These are phyloP conservation scores for Pogona vitticeps DNA, from an alignment of 2,113 vertebrate genomes.

Conservation along the genomic window DNA sequence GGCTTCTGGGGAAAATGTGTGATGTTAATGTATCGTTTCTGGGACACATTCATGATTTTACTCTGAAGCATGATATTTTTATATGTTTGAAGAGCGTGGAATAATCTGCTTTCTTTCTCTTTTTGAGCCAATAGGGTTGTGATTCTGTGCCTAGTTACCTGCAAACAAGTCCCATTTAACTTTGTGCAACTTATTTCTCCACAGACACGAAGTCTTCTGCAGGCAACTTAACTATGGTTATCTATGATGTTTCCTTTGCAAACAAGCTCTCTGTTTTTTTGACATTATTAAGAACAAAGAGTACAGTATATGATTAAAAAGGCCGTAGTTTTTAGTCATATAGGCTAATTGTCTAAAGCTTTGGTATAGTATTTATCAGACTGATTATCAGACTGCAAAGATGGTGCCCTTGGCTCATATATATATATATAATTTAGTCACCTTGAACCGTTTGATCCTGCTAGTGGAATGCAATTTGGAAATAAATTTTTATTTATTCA, in stretches of 20 bases:
- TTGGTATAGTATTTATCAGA: not conserved
- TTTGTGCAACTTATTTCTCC: not conserved
- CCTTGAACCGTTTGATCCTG: not conserved
- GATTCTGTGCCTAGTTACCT: not conserved
- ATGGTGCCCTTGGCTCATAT: not conserved
- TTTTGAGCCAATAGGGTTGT: not conserved
- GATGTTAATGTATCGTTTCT: too few species aligned
- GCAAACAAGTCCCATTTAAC: not conserved
- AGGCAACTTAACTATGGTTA: too few species aligned
- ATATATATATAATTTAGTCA: not conserved
- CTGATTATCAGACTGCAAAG: not conserved
- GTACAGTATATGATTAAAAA: not conserved
- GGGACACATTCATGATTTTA: not conserved
- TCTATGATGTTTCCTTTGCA: too few species aligned
- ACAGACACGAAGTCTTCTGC: not conserved
- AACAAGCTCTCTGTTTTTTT: rapidly evolving
- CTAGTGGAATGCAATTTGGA: not conserved
- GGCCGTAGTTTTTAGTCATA: not conserved
- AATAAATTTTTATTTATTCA: too few species aligned
- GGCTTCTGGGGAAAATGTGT: too few species aligned
- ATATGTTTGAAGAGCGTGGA: constrained; percentile 2
- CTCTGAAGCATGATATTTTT: not conserved
- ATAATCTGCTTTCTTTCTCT: constrained; percentile 10
- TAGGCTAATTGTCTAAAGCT: too few species aligned
- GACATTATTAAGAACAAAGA: rapidly evolving